Conservation (phyloP, 1,140 invertebrate species). For the Anthonomus grandis region DNA sequence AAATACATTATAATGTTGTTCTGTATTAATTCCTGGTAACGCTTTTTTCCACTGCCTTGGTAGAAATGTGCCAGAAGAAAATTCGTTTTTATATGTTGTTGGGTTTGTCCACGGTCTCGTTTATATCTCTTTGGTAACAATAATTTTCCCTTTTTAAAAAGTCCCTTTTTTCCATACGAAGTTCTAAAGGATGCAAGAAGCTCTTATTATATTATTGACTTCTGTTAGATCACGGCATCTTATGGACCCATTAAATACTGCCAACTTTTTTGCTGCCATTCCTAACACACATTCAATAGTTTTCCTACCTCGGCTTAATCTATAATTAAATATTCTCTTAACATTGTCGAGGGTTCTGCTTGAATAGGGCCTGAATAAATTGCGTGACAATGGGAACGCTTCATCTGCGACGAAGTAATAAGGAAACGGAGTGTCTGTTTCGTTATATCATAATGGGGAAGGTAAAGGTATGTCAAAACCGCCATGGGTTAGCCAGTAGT, state of each 20-base stretch:
- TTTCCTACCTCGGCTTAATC: constrained; percentile 23
- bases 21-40: constrained; percentile 23
- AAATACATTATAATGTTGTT: constrained; percentile 14
- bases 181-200: constrained; percentile 28
- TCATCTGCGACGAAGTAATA: constrained; percentile 13
- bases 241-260: constrained; percentile 22
- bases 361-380: constrained; percentile 27
- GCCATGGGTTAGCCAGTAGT: constrained; percentile 12
- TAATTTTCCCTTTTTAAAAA: constrained; percentile 17
- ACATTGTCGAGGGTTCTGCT: constrained; percentile 26
- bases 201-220: constrained; percentile 26
- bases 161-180: constrained; percentile 23
- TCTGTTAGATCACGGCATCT: constrained; percentile 25
- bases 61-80: no score
- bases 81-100: constrained; percentile 15
- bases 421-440: constrained; percentile 12
- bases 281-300: constrained; percentile 26
- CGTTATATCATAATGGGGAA: constrained; percentile 19
- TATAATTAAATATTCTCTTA: no score
- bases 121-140: constrained; percentile 19
- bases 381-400: constrained; percentile 18
- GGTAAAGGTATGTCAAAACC: constrained; percentile 17
- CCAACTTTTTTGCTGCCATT: constrained; percentile 29
- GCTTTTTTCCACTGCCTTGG: no score
- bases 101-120: constrained; percentile 15